Conservation (phyloP, 2,113 vertebrate genomes). For the Aix galericulata region DNA sequence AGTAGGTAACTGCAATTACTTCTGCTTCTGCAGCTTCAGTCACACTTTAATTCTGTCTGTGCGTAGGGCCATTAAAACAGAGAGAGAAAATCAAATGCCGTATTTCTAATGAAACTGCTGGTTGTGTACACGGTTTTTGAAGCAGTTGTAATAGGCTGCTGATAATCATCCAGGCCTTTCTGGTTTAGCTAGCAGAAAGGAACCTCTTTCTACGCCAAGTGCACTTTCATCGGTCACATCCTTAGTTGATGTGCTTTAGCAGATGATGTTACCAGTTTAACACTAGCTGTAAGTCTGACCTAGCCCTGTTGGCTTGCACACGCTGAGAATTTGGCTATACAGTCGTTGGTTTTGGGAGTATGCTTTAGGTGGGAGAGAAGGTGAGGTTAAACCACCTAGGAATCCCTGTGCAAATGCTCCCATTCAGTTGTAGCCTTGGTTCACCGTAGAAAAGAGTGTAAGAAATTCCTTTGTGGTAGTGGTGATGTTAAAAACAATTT, state of each 20-base stretch:
- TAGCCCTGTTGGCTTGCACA: neutral
- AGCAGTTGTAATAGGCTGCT: neutral
- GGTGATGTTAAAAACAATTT: neutral
- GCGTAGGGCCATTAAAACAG: neutral
- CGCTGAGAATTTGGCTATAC: neutral
- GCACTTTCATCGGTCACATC: neutral
- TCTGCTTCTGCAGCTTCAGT: conserved; percentile 8
- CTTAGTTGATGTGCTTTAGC: neutral
- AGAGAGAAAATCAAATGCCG: neutral
- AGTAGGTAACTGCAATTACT: neutral
- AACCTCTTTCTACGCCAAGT: neutral
- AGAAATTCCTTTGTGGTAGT: neutral
- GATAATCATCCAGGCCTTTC: conserved; percentile 5
- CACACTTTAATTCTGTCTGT: neutral
- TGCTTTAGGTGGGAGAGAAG: neutral
- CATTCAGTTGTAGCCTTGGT: neutral
- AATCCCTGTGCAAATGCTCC: neutral
- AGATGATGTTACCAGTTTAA: neutral
- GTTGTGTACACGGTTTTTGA: neutral
- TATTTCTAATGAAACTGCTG: neutral
- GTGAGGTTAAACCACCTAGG: neutral
- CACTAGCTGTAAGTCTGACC: neutral
- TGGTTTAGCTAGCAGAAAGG: conserved; percentile 18
- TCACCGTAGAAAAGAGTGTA: neutral
- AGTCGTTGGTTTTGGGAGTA: neutral